These are phyloP conservation scores for Dissostichus mawsoni DNA, from an alignment of 2,113 vertebrate genomes.

Conservation along the genomic window DNA sequence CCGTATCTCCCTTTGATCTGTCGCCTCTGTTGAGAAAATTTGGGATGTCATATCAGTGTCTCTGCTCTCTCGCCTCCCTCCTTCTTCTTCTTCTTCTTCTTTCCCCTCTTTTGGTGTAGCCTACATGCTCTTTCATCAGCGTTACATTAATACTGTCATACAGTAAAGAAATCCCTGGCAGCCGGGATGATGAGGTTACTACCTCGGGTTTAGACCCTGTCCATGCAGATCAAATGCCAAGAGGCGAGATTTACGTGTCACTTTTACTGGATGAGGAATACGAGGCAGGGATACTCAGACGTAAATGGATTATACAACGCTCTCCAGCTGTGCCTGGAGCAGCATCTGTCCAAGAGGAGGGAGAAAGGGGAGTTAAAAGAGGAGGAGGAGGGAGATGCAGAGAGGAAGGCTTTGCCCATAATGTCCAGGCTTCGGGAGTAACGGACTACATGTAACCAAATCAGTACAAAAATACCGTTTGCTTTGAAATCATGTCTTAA, in stretches of 20 bases:
- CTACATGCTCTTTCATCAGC: slow-evolving; percentile 49
- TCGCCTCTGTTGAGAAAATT: slow-evolving; percentile 54
- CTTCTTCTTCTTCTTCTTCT: no score
- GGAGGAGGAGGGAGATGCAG: slow-evolving; percentile 27
- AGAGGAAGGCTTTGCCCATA: slow-evolving; percentile 30
- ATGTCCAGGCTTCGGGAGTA: no score
- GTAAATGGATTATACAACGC: slow-evolving; percentile 74
- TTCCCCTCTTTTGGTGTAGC: slow-evolving; percentile 3
- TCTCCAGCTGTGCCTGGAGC: slow-evolving; percentile 76
- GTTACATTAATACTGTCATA: slow-evolving; percentile 47
- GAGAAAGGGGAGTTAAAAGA: slow-evolving; percentile 36
- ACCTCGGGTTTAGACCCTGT: slow-evolving; percentile 45
- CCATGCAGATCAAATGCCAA: slow-evolving; percentile 56
- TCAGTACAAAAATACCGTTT: no score
- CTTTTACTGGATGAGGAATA: slow-evolving; percentile 59
- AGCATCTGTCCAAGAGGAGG: slow-evolving; percentile 70
- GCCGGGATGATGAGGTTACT: slow-evolving; percentile 64
- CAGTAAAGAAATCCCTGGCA: slow-evolving; percentile 30
- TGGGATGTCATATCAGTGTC: slow-evolving; percentile 41
- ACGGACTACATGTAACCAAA: no score
- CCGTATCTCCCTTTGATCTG: slow-evolving; percentile 62
- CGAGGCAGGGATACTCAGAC: slow-evolving; percentile 55
- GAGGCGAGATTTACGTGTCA: slow-evolving; percentile 54
- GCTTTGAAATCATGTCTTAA: no score
- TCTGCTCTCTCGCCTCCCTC: neutral